Conservation (phyloP, 53 echinoderm and acorn worm species). For the Mesocentrotus franciscanus region DNA sequence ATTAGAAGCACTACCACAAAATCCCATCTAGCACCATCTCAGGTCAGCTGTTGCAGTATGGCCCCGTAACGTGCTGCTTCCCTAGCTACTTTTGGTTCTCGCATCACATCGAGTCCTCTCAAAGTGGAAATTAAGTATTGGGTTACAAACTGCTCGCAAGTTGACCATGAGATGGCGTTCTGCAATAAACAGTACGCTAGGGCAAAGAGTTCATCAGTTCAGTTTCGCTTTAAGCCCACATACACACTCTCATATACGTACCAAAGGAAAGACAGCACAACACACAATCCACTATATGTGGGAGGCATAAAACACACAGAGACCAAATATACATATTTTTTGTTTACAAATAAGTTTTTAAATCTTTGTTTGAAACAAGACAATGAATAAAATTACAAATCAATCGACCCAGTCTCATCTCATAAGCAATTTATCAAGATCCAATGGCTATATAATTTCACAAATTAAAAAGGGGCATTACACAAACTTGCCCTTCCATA, state of each 20-base stretch:
- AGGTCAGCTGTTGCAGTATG: too few relatives aligned
- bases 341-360: conserved; percentile 35
- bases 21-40: too few relatives aligned
- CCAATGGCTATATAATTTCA: background rate
- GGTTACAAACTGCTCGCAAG: too few relatives aligned
- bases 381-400: conserved; percentile 36
- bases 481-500: background rate
- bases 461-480: conserved; percentile 4
- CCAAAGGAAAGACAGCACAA: background rate
- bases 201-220: too few relatives aligned
- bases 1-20: too few relatives aligned
- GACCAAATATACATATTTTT: background rate
- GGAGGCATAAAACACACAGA: background rate
- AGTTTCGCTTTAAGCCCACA: too few relatives aligned
- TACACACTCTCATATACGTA: background rate
- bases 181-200: too few relatives aligned
- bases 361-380: conserved; percentile 43
- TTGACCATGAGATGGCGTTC: too few relatives aligned
- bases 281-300: background rate
- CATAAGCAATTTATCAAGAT: background rate
- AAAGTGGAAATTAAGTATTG: too few relatives aligned
- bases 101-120: too few relatives aligned
- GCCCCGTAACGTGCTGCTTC: too few relatives aligned
- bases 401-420: background rate
- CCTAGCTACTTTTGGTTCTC: too few relatives aligned